These are phyloP conservation scores for Stomatorhinus walkeri DNA, from an alignment of 2,797 vertebrate genomes.

Conservation along the genomic window DNA sequence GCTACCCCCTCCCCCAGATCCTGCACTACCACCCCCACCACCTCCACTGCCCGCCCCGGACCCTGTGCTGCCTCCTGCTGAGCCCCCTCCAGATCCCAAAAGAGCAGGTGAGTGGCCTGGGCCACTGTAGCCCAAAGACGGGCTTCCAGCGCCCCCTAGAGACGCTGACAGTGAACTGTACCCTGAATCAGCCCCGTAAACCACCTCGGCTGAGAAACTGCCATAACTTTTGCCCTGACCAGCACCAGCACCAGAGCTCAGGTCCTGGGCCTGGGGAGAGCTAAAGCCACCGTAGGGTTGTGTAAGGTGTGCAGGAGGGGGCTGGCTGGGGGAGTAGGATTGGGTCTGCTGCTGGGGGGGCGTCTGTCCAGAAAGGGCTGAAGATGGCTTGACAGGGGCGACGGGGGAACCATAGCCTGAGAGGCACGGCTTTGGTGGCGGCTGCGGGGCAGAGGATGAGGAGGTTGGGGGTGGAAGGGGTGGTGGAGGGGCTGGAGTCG, in stretches of 20 bases:
- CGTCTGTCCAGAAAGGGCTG: constrained; percentile 60
- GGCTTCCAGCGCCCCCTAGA: constrained; percentile 75
- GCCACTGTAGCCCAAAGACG: constrained; percentile 76
- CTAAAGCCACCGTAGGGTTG: constrained; percentile 75
- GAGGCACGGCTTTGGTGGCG: constrained; percentile 61
- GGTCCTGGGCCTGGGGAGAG: constrained; percentile 79
- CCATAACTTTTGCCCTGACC: constrained; percentile 64
- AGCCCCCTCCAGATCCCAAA: constrained; percentile 63
- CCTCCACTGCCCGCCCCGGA: constrained; percentile 57
- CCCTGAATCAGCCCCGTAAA: constrained; percentile 65
- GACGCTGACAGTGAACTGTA: constrained; percentile 68
- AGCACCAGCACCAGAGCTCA: constrained; percentile 60
- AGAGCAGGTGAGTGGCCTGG: constrained; percentile 88
- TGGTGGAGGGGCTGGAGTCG: constrained; percentile 67
- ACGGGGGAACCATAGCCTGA: constrained; percentile 71
- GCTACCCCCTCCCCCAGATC: constrained; percentile 52
- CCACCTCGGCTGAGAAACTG: constrained; percentile 59
- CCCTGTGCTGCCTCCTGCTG: constrained; percentile 33
- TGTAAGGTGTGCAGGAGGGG: constrained; percentile 63
- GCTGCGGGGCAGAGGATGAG: constrained; percentile 56
- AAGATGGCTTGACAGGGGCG: constrained; percentile 72
- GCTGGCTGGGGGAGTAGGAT: constrained; percentile 69
- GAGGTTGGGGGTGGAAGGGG: constrained; percentile 57
- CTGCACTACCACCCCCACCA: constrained; percentile 48
- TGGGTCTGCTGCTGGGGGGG: constrained; percentile 64